These are phyloP conservation scores for Meda fulgida DNA, from an alignment of 2,797 vertebrate genomes.

Conservation along the genomic window DNA sequence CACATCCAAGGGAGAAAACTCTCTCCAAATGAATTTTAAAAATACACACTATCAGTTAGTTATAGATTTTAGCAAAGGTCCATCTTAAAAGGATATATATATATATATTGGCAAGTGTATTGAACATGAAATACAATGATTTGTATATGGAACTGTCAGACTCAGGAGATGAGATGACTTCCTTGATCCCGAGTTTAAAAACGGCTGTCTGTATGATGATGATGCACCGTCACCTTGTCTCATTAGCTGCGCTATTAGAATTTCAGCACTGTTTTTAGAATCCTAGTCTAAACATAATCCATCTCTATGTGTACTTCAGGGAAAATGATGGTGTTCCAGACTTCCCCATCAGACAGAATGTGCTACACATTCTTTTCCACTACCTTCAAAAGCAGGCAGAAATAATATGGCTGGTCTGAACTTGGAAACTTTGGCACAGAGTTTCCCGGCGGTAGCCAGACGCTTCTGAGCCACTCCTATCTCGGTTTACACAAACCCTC, in stretches of 20 bases:
- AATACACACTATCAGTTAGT: neutral
- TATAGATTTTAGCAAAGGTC: neutral
- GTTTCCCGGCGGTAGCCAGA: conserved; percentile 52
- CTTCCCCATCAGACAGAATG: conserved; percentile 53
- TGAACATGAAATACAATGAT: conserved; percentile 37
- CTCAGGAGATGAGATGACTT: conserved; percentile 21
- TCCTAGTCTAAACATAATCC: conserved; percentile 46
- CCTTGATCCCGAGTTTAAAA: conserved; percentile 41
- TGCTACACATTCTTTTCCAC: conserved; percentile 54
- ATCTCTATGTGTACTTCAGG: conserved; percentile 46
- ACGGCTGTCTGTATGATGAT: conserved; percentile 17
- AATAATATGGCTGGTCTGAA: conserved; percentile 44
- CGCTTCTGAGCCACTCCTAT: conserved; percentile 58
- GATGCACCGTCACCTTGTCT: conserved; percentile 38
- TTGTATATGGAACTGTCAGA: conserved; percentile 62
- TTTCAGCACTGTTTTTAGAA: conserved; percentile 59
- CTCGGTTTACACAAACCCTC: conserved; percentile 63
- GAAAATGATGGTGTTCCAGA: conserved; percentile 39
- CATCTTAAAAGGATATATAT: neutral
- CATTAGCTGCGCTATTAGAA: conserved; percentile 46
- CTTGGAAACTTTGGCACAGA: conserved; percentile 50
- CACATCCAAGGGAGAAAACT: conserved; percentile 1
- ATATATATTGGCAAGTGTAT: neutral
- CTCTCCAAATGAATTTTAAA: neutral
- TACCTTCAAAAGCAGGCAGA: conserved; percentile 40